Evolutionary conservation across 2,888 invertebrate genomes (phyloP), one percentile per base, ranked within the genome.

Genomic region (Cyclophora albipunctata): DNA sequence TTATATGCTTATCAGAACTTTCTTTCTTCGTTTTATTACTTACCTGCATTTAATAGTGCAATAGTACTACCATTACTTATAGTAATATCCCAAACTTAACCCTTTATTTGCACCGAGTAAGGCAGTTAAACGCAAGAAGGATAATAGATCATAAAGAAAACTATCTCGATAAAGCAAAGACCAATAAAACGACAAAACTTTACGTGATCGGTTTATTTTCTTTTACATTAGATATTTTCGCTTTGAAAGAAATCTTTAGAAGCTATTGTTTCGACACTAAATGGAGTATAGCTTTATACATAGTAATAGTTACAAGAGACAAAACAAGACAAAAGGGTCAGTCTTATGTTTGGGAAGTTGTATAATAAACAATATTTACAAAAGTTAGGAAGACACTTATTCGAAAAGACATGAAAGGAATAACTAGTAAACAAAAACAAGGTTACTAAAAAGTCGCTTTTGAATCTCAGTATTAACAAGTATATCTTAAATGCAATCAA

Each of bases 291-390:
- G 78, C 77, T 72, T 79, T 79, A 78, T 76, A 79, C 75, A 76
- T 67, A 71, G 49, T 61, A 63, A 68, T 63, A 78, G 70, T 74
- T 77, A 81, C 70, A 83, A 84, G 78, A 77, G 81, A 83, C 70
- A 75, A 85, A 88, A 84, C 73, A 84, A 87, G 86, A 86, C 78
- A 82, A 84, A 87, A 84, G 87, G 88, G 81, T 88, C 88, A 88
- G 88, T 88, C 88, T 88, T 88, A 87, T 88, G 75, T 85, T 87
- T 86, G 88, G 88, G 86, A 87, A 87, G 83, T 81, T 84, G 83
- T 86, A 85, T 78, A 84, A 83, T 81, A 84, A 86, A 82, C 71
- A 70, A 84, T 85, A 86, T 86, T 81, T 87, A 87, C 86, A 87
- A 85, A 84, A 87, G 84, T 79, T 66, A 71, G 87, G 87, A 88